Evolutionary conservation across 2,888 invertebrate species (phyloP).

Genomic region (Geophilus truncorum): DNA sequence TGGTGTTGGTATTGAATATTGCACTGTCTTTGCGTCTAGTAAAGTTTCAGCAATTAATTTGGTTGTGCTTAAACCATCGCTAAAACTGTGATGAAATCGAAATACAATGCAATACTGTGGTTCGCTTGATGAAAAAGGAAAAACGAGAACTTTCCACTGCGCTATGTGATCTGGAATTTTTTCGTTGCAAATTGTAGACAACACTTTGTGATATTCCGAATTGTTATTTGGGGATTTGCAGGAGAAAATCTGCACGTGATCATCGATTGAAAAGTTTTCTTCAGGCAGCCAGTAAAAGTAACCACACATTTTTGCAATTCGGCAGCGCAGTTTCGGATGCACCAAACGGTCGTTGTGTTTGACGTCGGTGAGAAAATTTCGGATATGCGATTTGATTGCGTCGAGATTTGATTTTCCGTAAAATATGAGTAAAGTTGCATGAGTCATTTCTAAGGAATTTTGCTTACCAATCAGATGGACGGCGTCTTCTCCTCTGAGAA

Average conservation of each 20-base stretch:
- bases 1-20: not conserved
- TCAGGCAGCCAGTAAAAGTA: not conserved
- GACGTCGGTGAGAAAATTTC: too few species aligned
- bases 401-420: too few species aligned
- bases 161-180: not conserved
- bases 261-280: not conserved
- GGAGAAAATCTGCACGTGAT: not conserved
- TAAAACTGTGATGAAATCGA: not conserved
- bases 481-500: too few species aligned
- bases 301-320: not conserved
- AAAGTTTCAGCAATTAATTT: not conserved
- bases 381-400: too few species aligned
- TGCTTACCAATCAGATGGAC: too few species aligned
- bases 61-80: not conserved
- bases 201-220: not conserved
- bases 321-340: not conserved
- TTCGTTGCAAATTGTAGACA: not conserved
- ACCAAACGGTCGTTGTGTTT: not conserved
- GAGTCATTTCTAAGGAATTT: too few species aligned
- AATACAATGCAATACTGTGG: not conserved
- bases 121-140: not conserved
- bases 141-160: not conserved
- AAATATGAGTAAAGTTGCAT: too few species aligned
- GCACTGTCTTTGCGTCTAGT: not conserved
- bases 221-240: not conserved